phyloP scores from a whole-genome alignment of 37 sponge, comb jelly and placozoan species.

The Mnemiopsis leidyi region DNA sequence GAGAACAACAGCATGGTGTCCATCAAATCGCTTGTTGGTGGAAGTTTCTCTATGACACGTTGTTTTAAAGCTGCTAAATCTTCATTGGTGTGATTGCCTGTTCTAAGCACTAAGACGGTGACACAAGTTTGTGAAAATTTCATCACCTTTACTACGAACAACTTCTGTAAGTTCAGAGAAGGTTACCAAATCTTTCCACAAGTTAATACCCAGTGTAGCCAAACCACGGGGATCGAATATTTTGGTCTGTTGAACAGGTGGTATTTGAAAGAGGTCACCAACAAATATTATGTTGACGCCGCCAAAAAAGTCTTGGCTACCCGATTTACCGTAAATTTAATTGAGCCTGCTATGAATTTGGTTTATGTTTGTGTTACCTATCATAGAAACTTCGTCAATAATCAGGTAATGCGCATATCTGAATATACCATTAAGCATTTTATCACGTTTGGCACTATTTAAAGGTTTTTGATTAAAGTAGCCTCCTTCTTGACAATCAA shows the following conservation, averaged over 20 bases:
- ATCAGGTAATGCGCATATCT: neutral
- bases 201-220: neutral
- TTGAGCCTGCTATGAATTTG: conserved; percentile 25
- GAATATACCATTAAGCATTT: neutral
- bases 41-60: neutral
- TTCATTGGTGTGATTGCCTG: neutral
- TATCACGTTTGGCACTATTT: neutral
- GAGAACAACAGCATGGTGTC: neutral
- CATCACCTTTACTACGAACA: conserved; percentile 46
- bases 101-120: conserved; percentile 19
- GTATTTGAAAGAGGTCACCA: conserved; percentile 44
- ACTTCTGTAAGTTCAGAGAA: conserved; percentile 56
- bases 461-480: neutral
- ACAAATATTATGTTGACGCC: conserved; percentile 8
- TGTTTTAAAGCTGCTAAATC: neutral
- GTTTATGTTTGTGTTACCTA: conserved; percentile 55
- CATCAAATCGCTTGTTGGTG: neutral
- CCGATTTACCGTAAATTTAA: neutral
- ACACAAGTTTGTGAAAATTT: neutral
- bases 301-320: neutral
- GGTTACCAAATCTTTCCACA: conserved; percentile 30
- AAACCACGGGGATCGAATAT: conserved; percentile 31
- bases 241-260: conserved; percentile 42
- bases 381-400: conserved; percentile 47
- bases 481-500: conserved; percentile 30